phyloP scores from a whole-genome alignment of 2,113 vertebrate species.

The Spermophilus dauricus region DNA sequence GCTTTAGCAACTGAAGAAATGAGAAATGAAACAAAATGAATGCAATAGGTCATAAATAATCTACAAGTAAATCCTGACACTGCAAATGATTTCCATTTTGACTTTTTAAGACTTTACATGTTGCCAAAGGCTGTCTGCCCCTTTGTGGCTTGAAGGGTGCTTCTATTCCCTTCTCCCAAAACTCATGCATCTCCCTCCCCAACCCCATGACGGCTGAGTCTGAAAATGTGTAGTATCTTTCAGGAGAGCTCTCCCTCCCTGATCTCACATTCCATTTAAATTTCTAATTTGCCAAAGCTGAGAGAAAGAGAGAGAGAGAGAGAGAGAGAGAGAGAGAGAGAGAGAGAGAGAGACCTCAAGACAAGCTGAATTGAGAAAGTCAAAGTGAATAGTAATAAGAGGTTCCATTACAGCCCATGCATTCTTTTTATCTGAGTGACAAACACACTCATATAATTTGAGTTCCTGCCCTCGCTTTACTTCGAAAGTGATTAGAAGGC shows the following conservation, averaged over 20 bases:
- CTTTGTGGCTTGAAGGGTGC: neutral
- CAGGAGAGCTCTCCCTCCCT: neutral
- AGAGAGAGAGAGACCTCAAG: constrained; percentile 25
- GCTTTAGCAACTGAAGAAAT: neutral
- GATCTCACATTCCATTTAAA: constrained; percentile 62
- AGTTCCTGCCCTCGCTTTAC: constrained; percentile 65
- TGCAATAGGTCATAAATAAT: constrained; percentile 44
- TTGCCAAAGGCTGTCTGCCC: neutral
- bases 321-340: neutral
- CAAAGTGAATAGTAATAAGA: constrained; percentile 68
- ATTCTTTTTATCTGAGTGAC: constrained; percentile 53
- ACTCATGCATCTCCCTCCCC: neutral
- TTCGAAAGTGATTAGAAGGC: constrained; percentile 73
- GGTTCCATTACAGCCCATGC: constrained; percentile 57
- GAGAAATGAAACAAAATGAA: constrained; percentile 2
- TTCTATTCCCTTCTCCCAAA: neutral
- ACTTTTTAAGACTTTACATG: constrained; percentile 38
- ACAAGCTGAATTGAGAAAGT: constrained; percentile 63
- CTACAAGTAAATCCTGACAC: constrained; percentile 16
- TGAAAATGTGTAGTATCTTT: constrained; percentile 21
- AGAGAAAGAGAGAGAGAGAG: neutral
- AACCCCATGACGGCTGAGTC: neutral
- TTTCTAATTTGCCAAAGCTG: constrained; percentile 67
- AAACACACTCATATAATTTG: constrained; percentile 66
- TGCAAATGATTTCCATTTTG: constrained; percentile 12